These are phyloP conservation scores for Podocnemis expansa DNA, from an alignment of 2,113 vertebrate genomes.

Conservation along the genomic window DNA sequence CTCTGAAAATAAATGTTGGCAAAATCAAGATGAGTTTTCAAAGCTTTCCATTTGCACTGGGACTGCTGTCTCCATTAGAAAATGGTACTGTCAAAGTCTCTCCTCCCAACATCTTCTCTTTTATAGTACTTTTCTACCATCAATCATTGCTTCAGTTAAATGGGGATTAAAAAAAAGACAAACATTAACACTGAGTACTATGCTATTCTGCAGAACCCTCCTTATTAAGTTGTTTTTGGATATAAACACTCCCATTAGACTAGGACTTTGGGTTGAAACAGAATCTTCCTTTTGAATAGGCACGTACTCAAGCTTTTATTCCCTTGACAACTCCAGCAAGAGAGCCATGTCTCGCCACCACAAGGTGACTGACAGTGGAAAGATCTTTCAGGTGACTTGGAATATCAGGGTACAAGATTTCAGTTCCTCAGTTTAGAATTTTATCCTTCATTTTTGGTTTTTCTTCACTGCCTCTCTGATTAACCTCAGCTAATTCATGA, in stretches of 20 bases:
- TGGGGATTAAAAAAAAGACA: neutral
- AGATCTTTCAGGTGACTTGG: neutral
- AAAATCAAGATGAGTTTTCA: neutral
- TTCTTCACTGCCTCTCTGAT: neutral
- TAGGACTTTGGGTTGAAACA: neutral
- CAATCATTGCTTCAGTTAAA: neutral
- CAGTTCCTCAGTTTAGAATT: neutral
- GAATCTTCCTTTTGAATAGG: neutral
- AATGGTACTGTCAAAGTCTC: neutral
- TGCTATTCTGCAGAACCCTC: neutral
- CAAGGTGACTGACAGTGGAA: neutral
- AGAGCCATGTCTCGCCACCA: neutral
- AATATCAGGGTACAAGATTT: neutral
- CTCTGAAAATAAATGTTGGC: neutral
- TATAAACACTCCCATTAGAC: neutral
- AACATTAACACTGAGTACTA: neutral
- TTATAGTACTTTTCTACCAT: too few relatives aligned
- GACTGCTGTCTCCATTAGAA: neutral
- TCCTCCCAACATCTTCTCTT: too few relatives aligned
- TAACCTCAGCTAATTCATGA: neutral
- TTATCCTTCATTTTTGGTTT: neutral
- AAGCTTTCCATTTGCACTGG: neutral
- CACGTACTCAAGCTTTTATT: neutral
- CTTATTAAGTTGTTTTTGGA: accelerated
- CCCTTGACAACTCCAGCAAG: neutral